Evolutionary conservation across 1,140 invertebrate species (phyloP).

Genomic region (Bombus turneri): DNA sequence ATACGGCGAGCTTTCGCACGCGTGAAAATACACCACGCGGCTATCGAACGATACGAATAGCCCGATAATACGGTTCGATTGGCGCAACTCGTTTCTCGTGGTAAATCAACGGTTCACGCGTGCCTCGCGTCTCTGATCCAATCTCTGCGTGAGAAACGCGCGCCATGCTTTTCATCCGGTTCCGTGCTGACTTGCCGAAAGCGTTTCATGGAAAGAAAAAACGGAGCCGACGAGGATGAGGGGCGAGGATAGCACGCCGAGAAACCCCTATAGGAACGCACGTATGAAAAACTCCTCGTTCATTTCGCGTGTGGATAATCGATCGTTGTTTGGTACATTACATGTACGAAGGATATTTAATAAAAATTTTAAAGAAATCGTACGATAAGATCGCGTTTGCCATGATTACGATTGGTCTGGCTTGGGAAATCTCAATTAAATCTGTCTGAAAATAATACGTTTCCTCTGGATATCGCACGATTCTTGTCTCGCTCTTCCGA

Average conservation of each 20-base stretch:
- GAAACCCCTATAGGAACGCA: background rate
- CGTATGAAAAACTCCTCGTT: background rate
- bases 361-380: no score
- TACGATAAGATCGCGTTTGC: no score
- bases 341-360: no score
- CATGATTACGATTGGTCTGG: no score
- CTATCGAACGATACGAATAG: slow-evolving; percentile 21
- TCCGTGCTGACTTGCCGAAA: slow-evolving; percentile 26
- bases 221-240: background rate
- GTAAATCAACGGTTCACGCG: slow-evolving; percentile 29
- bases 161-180: background rate
- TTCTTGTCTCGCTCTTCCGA: no score
- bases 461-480: no score
- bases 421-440: no score
- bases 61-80: slow-evolving; percentile 46
- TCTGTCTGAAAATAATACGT: no score
- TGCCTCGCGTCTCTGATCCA: slow-evolving; percentile 16
- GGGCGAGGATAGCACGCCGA: background rate
- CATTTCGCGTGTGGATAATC: slow-evolving; percentile 19
- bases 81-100: background rate
- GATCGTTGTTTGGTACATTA: background rate
- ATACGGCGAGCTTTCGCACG: background rate
- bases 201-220: slow-evolving; percentile 29
- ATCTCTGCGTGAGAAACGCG: slow-evolving; percentile 44
- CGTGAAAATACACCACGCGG: background rate